These are phyloP conservation scores for Digitonthophagus gazella DNA, from an alignment of 2,888 invertebrate genomes.

Conservation along the genomic window DNA sequence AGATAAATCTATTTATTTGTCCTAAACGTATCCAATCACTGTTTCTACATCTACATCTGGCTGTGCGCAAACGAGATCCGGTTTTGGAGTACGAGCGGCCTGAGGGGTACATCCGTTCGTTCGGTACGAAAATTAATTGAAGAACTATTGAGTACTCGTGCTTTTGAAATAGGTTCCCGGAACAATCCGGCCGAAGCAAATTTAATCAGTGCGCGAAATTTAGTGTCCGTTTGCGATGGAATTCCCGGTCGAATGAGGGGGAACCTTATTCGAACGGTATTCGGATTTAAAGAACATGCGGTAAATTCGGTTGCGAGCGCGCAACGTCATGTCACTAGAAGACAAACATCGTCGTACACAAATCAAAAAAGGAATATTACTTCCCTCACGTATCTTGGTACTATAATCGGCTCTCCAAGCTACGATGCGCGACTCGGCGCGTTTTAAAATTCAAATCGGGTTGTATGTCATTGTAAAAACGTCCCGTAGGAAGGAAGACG, in stretches of 20 bases:
- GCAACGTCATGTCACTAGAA: background rate
- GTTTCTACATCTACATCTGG: background rate
- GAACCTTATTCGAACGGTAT: background rate
- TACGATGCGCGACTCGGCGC: slow-evolving; percentile 34
- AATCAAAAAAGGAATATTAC: slow-evolving; percentile 16
- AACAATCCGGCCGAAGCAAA: background rate
- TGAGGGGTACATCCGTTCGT: background rate
- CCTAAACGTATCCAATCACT: background rate
- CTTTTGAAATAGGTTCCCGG: background rate
- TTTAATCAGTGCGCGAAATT: background rate
- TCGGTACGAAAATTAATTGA: background rate
- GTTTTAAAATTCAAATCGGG: slow-evolving; percentile 44
- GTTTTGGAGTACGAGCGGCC: background rate
- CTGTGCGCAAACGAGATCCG: background rate
- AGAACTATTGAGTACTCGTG: background rate
- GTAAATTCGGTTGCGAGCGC: background rate
- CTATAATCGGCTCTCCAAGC: slow-evolving; percentile 39
- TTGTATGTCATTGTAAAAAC: slow-evolving; percentile 42
- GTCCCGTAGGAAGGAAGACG: slow-evolving; percentile 37
- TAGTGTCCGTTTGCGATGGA: background rate
- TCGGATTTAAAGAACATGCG: too few relatives aligned
- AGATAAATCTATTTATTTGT: background rate
- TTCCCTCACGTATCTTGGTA: slow-evolving; percentile 11
- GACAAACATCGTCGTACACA: slow-evolving; percentile 9
- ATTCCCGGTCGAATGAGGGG: background rate